A percentile compares a stretch with the other conserved stretches of the same genome.
These are phyloP conservation scores for Chrysomela aeneicollis DNA, from an alignment of 2,888 invertebrate genomes.

Conservation along the genomic window DNA sequence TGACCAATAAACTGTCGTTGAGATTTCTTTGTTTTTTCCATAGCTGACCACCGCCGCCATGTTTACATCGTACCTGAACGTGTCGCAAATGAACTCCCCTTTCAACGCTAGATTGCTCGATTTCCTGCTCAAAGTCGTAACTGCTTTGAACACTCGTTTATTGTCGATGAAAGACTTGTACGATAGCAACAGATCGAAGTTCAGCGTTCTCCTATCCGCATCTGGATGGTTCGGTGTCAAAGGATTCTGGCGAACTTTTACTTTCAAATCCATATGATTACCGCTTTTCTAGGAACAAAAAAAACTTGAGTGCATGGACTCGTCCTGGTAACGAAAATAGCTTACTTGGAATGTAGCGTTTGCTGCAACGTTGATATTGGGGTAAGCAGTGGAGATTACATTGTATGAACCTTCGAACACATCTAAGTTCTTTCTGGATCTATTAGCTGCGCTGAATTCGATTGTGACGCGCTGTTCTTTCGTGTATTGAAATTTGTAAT, in stretches of 20 bases:
- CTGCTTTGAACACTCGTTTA: constrained; percentile 67
- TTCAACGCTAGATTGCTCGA: constrained; percentile 73
- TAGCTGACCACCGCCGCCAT: constrained; percentile 64
- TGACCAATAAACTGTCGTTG: constrained; percentile 65
- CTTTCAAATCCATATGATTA: constrained; percentile 75
- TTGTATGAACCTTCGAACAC: constrained; percentile 72
- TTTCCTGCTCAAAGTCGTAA: constrained; percentile 70
- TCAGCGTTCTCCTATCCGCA: constrained; percentile 67
- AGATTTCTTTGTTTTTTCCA: constrained; percentile 69
- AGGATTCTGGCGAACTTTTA: constrained; percentile 74
- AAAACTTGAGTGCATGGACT: no score
- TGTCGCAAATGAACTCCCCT: constrained; percentile 64
- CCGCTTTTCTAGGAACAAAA: constrained; percentile 71
- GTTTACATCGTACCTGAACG: constrained; percentile 66
- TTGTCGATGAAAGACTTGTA: constrained; percentile 62
- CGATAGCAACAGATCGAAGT: constrained; percentile 66
- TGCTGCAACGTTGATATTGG: constrained; percentile 74
- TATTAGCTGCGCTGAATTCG: constrained; percentile 63
- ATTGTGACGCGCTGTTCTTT: constrained; percentile 66
- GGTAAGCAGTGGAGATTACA: constrained; percentile 79
- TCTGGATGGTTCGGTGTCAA: constrained; percentile 63
- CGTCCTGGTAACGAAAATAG: no score
- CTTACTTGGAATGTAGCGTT: constrained; percentile 71
- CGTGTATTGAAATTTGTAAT: constrained; percentile 71
- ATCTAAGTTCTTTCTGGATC: constrained; percentile 66